Conservation (phyloP, 2,888 invertebrate species). For the Seira ritae region DNA sequence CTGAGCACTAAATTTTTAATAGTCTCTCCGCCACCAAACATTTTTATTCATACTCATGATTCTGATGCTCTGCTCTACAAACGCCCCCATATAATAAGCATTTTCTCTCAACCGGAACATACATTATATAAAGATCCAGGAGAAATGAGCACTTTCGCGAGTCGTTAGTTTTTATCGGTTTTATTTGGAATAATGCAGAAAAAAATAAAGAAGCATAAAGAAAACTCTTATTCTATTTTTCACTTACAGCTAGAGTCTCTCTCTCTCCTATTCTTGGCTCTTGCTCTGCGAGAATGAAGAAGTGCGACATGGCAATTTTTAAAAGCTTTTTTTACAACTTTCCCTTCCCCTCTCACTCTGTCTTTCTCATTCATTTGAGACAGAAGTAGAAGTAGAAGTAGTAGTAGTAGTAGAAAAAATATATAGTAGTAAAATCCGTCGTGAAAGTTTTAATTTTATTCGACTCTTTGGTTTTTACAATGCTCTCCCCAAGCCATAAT, state of each 20-base stretch:
- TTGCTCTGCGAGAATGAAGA: too few species aligned
- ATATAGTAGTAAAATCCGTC: neutral
- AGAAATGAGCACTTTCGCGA: slow-evolving; percentile 34
- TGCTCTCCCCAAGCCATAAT: too few species aligned
- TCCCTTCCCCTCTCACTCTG: too few species aligned
- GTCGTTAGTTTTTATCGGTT: slow-evolving; percentile 41
- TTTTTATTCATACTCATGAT: slow-evolving; percentile 38
- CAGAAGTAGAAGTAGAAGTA: neutral
- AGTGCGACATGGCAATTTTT: too few species aligned
- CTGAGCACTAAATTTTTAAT: slow-evolving; percentile 60
- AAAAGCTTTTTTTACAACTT: too few species aligned
- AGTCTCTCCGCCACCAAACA: slow-evolving; percentile 37
- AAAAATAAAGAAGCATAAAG: neutral
- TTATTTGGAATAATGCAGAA: slow-evolving; percentile 26
- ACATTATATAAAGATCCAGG: slow-evolving; percentile 10
- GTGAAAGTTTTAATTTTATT: neutral
- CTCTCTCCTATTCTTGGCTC: too few species aligned
- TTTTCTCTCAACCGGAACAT: slow-evolving; percentile 36
- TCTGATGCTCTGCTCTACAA: too few species aligned
- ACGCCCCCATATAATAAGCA: slow-evolving; percentile 9
- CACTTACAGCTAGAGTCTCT: too few species aligned
- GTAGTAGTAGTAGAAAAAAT: neutral
- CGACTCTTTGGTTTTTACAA: too few species aligned
- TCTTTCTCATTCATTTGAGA: neutral
- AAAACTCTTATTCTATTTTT: neutral